Evolutionary conservation across 2,113 vertebrate genomes (phyloP), one percentile per base, ranked within the genome.

Genomic region (Fulica atra): DNA sequence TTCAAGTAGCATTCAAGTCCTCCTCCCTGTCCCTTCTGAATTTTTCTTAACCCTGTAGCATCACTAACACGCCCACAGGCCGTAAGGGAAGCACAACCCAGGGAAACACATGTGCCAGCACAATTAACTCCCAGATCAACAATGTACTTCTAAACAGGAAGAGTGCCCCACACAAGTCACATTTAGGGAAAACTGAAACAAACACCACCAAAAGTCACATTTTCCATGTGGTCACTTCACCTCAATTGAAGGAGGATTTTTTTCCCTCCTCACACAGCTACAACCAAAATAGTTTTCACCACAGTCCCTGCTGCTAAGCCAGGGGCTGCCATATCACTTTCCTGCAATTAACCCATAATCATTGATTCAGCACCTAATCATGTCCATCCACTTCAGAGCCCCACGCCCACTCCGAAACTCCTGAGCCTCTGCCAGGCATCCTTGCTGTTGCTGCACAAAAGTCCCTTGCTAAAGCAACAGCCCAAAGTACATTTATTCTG

Each of bases 401-500:
- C 81, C 7, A 1, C 28, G 66, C 9, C 36, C 29, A 56, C 28
- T 24, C 46, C 72, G 35, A 44, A 65, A 14, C 28, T 63, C 29
- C 36, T 1, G 11, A 66, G 26, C 10, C 81, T 79, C 61, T n/a
- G 59, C 79, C 82, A 90, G 76, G 26, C 65, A 64, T 29, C 36
- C 17, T 0, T 31, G n/a, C 25, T 78, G 53, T 10, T 61, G 63
- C 54, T 57, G 17, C 61, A 79, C 61, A 36, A 0, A 60, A 88
- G 56, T 71, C 71, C 59, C 83, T 48, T 19, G 36, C 59, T 80
- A 69, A 92, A 44, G 51, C 88, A 92, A 59, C 33, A 88, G 68
- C 77, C 92, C 91, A 64, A 94, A 88, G 56, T 33, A 51, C 72
- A 38, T 66, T 61, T 83, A 68, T 28, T 70, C 59, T 96, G 76